phyloP scores from a whole-genome alignment of 2,888 invertebrate genomes.

The Rhamnusium bicolor region DNA sequence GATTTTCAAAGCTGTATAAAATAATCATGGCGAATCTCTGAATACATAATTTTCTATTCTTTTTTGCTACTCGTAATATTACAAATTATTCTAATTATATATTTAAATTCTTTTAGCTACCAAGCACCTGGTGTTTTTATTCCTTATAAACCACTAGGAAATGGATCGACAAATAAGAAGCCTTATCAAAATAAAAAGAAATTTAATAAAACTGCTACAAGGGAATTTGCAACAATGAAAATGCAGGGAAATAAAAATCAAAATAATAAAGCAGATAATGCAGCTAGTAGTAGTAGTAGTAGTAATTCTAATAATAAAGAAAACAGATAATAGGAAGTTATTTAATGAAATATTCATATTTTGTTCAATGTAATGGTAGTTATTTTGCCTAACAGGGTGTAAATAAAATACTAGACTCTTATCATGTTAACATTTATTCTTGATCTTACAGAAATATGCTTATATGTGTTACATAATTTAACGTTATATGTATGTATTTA shows the following conservation, averaged over 20 bases:
- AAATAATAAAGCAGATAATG: constrained; percentile 14
- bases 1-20: too few species aligned
- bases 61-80: too few species aligned
- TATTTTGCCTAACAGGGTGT: too few species aligned
- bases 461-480: too few species aligned
- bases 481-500: too few species aligned
- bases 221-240: constrained; percentile 18
- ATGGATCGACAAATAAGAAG: constrained; percentile 5
- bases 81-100: not conserved
- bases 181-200: constrained; percentile 37
- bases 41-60: too few species aligned
- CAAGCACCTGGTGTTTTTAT: constrained; percentile 61
- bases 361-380: too few species aligned
- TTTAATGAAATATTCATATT: not conserved
- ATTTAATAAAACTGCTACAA: constrained; percentile 21
- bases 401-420: too few species aligned
- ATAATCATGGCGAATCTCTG: too few species aligned
- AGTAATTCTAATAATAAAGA: constrained; percentile 22
- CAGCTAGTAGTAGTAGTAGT: constrained; percentile 15
- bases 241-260: constrained; percentile 31
- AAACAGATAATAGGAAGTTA: not conserved
- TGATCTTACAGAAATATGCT: too few species aligned
- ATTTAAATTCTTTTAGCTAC: constrained; percentile 59
- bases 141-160: constrained; percentile 46
- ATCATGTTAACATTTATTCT: too few species aligned